These are phyloP conservation scores for Aethina tumida DNA, from an alignment of 1,140 invertebrate species.

Conservation along the genomic window DNA sequence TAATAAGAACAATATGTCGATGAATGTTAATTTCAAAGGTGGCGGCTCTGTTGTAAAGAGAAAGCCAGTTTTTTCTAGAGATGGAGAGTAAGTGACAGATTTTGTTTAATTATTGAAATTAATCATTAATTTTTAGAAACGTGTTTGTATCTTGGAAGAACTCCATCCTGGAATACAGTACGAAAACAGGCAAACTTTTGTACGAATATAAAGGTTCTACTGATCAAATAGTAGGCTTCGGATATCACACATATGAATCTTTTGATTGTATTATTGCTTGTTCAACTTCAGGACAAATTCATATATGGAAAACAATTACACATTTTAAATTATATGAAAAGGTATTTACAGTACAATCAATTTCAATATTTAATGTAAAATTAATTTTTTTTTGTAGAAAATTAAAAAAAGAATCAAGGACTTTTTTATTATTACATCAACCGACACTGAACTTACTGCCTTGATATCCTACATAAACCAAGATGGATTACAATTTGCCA, in stretches of 20 bases:
- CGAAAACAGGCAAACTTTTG: constrained; percentile 44
- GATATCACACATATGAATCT: constrained; percentile 34
- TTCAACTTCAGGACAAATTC: constrained; percentile 40
- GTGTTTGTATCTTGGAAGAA: constrained; percentile 47
- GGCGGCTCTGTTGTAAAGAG: constrained; percentile 52
- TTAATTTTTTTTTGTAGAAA: constrained; percentile 12
- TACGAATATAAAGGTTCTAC: constrained; percentile 41
- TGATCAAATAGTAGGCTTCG: constrained; percentile 41
- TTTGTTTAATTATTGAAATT: constrained; percentile 5
- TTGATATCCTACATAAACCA: too few species aligned
- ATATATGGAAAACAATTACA: constrained; percentile 44
- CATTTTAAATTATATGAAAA: constrained; percentile 39
- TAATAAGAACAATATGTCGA: too few species aligned
- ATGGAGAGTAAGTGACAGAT: constrained; percentile 48
- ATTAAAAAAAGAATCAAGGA: constrained; percentile 24
- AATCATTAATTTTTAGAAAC: constrained; percentile 36
- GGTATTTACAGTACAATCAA: constrained; percentile 36
- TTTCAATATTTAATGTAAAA: constrained; percentile 25
- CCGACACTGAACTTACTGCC: constrained; percentile 6
- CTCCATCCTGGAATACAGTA: constrained; percentile 46
- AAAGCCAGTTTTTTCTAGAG: constrained; percentile 48
- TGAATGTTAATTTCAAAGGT: constrained; percentile 27
- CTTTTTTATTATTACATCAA: constrained; percentile 18
- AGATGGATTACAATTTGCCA: too few species aligned
- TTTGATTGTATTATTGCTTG: constrained; percentile 43